phyloP scores from a whole-genome alignment of 2,113 vertebrate genomes.

The Perca flavescens region DNA sequence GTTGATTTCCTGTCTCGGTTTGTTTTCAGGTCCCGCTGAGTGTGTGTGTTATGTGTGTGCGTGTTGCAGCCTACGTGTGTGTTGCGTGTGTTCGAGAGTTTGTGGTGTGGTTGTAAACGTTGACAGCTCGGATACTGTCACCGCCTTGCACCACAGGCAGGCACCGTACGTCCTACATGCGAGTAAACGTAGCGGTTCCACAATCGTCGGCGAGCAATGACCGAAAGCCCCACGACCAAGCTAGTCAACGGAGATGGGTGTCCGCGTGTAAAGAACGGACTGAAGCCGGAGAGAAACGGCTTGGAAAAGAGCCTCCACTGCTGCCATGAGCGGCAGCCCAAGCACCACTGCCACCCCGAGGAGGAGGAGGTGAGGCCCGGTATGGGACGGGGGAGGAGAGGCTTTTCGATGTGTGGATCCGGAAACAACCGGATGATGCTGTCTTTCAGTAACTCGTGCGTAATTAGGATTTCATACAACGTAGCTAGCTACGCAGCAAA shows the following conservation, averaged over 20 bases:
- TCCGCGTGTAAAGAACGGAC: conserved; percentile 73
- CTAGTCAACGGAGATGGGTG: conserved; percentile 64
- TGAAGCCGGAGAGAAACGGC: conserved; percentile 76
- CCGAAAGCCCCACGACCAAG: conserved; percentile 73
- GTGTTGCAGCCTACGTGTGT: neutral
- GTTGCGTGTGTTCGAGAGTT: conserved; percentile 19
- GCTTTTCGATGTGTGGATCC: conserved; percentile 13
- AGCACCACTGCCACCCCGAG: conserved; percentile 56
- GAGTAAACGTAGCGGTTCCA: conserved; percentile 56
- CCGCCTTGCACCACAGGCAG: conserved; percentile 53
- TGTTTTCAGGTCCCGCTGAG: conserved; percentile 53
- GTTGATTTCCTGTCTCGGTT: conserved; percentile 78
- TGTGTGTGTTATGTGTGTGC: conserved; percentile 9
- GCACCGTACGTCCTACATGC: conserved; percentile 62
- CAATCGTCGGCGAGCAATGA: conserved; percentile 73
- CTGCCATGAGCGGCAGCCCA: conserved; percentile 51
- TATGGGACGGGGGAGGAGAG: conserved; percentile 52
- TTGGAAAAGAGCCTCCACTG: conserved; percentile 63
- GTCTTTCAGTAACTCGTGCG: neutral
- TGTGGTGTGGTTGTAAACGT: conserved; percentile 27
- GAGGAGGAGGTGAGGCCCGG: conserved; percentile 77
- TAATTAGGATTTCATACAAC: neutral
- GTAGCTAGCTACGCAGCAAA: too few species aligned
- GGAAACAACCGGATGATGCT: conserved; percentile 18
- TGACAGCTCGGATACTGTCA: conserved; percentile 45